A percentile compares a stretch with the other conserved stretches of the same genome.
These are phyloP conservation scores for Pollimyrus isidori DNA, from an alignment of 2,113 vertebrate genomes.

Conservation along the genomic window DNA sequence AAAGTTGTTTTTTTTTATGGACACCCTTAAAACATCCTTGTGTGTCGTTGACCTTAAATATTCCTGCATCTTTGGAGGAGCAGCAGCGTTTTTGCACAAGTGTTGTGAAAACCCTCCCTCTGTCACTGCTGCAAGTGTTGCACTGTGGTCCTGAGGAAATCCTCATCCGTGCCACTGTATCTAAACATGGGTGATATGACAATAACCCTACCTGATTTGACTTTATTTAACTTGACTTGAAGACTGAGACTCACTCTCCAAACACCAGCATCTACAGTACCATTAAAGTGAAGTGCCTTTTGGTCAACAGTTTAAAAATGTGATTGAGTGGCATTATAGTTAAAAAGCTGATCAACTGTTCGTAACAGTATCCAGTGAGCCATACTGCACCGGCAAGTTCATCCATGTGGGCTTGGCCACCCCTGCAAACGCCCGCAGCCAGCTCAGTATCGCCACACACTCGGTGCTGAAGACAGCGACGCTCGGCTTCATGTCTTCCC, in stretches of 20 bases:
- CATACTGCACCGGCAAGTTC: slow-evolving; percentile 45
- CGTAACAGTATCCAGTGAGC: slow-evolving; percentile 46
- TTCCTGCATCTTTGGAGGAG: neutral
- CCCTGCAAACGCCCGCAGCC: slow-evolving; percentile 5
- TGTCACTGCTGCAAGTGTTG: neutral
- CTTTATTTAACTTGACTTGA: neutral
- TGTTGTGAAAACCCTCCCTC: neutral
- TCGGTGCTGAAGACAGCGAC: slow-evolving; percentile 58
- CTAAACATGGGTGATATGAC: neutral
- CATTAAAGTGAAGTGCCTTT: slow-evolving; percentile 7
- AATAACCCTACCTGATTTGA: neutral
- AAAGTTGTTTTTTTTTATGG: neutral
- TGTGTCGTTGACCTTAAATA: neutral
- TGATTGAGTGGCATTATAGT: slow-evolving; percentile 29
- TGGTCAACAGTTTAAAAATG: neutral
- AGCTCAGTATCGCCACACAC: slow-evolving; percentile 54
- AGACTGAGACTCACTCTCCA: neutral
- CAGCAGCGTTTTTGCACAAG: neutral
- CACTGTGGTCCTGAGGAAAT: neutral
- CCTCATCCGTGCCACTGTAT: neutral
- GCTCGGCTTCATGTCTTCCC: slow-evolving; percentile 65
- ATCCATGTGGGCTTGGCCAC: slow-evolving; percentile 52
- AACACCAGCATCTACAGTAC: neutral
- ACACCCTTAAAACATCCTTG: neutral
- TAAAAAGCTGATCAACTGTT: slow-evolving; percentile 39